Evolutionary conservation across 2,113 vertebrate genomes (phyloP).

Genomic region (Ursus arctos): DNA sequence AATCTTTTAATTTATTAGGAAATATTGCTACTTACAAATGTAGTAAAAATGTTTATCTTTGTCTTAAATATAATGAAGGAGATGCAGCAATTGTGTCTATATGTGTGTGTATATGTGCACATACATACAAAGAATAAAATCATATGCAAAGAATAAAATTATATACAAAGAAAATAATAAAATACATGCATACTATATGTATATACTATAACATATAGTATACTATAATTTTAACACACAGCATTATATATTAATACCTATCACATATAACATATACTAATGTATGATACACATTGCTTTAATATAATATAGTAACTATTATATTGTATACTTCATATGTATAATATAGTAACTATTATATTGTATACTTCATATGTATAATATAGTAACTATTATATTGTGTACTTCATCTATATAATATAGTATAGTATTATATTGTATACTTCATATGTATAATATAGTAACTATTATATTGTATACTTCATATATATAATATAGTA

Average conservation of each 20-base stretch:
- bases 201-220: background rate
- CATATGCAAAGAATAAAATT: background rate
- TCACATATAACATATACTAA: background rate
- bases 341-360: background rate
- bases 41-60: background rate
- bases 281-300: background rate
- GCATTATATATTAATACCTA: background rate
- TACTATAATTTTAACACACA: background rate
- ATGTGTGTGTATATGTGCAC: background rate
- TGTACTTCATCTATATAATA: background rate
- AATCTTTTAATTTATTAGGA: background rate
- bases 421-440: background rate
- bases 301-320: background rate
- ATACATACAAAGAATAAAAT: background rate
- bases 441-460: background rate
- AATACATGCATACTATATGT: background rate
- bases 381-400: background rate
- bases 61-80: background rate
- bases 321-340: background rate
- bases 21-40: background rate
- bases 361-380: background rate
- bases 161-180: background rate
- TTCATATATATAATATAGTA: no score
- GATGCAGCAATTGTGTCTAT: fast-evolving
- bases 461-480: no score